Evolutionary conservation across 2,113 vertebrate genomes (phyloP).

Genomic region (Paramormyrops kingsleyae): DNA sequence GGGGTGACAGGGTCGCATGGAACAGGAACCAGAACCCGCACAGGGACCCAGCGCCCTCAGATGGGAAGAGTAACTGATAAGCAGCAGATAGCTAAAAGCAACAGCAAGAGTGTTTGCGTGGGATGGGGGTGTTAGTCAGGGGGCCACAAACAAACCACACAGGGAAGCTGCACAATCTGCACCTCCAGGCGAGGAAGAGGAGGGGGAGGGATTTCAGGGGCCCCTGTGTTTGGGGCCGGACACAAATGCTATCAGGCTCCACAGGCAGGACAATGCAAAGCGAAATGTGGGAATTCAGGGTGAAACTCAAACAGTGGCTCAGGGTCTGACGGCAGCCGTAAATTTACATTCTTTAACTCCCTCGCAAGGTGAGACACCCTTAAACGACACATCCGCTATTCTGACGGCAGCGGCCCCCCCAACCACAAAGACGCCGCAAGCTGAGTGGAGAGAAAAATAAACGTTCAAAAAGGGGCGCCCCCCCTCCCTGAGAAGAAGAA

Average conservation of each 20-base stretch:
- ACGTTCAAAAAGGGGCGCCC: background rate
- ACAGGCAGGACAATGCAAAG: background rate
- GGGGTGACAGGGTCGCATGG: background rate
- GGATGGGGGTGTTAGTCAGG: no score
- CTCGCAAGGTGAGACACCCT: background rate
- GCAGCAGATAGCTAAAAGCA: background rate
- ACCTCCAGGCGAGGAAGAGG: background rate
- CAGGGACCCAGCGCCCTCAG: background rate
- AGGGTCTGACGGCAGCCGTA: background rate
- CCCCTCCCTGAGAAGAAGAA: background rate
- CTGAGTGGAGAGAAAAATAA: background rate
- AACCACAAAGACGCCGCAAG: background rate
- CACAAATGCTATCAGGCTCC: background rate
- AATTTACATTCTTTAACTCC: slow-evolving; percentile 4
- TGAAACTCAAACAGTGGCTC: background rate
- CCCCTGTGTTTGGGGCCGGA: background rate
- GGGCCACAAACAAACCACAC: background rate
- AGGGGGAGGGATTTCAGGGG: background rate
- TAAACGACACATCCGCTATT: background rate
- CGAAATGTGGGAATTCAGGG: background rate
- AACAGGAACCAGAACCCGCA: background rate
- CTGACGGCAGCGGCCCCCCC: background rate
- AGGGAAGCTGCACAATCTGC: background rate
- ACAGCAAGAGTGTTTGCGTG: background rate
- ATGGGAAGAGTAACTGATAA: background rate